Percentiles rank a stretch among this genome's conserved stretches.
Evolutionary conservation across 2,113 vertebrate genomes (phyloP).

Genomic region (Cromileptes altivelis): DNA sequence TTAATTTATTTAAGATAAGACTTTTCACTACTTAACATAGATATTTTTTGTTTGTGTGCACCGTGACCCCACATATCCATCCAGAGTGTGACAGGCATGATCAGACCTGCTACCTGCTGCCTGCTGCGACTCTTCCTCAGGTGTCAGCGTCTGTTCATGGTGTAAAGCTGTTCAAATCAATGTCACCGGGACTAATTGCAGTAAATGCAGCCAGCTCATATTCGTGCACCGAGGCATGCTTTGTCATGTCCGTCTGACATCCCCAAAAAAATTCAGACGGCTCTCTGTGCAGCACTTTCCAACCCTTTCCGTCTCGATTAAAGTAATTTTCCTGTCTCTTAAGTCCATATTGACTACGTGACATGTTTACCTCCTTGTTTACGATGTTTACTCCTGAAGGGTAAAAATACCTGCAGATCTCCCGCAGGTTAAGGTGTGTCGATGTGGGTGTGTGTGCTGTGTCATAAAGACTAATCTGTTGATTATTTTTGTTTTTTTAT

Average conservation of each 20-base stretch:
- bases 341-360: neutral
- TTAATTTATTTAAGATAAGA: slow-evolving; percentile 18
- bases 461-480: neutral
- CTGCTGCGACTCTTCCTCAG: slow-evolving; percentile 43
- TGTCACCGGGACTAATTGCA: slow-evolving; percentile 71
- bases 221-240: slow-evolving; percentile 41
- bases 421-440: neutral
- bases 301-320: neutral
- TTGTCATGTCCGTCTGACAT: slow-evolving; percentile 37
- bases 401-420: neutral
- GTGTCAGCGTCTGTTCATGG: slow-evolving; percentile 41
- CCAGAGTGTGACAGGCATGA: slow-evolving; percentile 15
- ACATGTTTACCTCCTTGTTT: neutral
- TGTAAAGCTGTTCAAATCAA: slow-evolving; percentile 42
- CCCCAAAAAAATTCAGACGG: neutral
- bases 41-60: neutral
- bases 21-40: neutral
- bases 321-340: neutral
- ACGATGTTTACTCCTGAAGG: neutral
- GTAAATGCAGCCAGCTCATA: slow-evolving; percentile 59
- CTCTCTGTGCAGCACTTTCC: neutral
- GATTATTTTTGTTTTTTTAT: neutral
- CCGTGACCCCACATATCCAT: neutral
- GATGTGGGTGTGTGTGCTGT: neutral
- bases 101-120: slow-evolving; percentile 35